Percentiles rank a stretch among this genome's conserved stretches.
Evolutionary conservation across 2,113 vertebrate species (phyloP).

Genomic region (Microtus pennsylvanicus): DNA sequence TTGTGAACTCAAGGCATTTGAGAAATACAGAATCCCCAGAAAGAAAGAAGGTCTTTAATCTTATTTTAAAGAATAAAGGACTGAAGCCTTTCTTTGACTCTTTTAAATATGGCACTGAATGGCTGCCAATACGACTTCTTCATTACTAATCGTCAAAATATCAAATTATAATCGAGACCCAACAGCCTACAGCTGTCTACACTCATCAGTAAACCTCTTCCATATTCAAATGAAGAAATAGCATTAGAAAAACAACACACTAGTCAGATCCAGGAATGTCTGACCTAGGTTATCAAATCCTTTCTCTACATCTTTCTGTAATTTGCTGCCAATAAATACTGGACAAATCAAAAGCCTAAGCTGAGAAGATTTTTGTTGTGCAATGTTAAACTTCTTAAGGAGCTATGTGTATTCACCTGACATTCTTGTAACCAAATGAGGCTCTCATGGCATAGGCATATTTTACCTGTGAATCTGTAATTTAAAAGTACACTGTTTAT

Average conservation of each 20-base stretch:
- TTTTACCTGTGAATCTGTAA: background rate
- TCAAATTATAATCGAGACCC: conserved; percentile 4
- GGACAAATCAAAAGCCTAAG: background rate
- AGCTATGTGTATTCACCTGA: background rate
- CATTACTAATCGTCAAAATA: conserved; percentile 4
- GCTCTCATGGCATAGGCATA: background rate
- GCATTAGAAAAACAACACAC: background rate
- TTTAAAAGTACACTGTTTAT: background rate
- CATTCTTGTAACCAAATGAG: background rate
- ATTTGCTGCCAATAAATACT: background rate
- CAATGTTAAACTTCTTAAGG: conserved; percentile 20
- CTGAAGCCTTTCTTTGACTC: conserved; percentile 6
- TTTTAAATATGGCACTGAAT: conserved; percentile 12
- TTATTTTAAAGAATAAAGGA: conserved; percentile 36
- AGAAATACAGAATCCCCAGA: conserved; percentile 46
- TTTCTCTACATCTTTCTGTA: background rate
- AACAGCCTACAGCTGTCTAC: background rate
- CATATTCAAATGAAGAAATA: background rate
- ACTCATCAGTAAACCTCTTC: background rate
- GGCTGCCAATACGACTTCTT: conserved; percentile 35
- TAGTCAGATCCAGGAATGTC: background rate
- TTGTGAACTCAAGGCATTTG: conserved; percentile 41
- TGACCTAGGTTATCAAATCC: background rate
- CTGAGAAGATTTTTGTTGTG: background rate
- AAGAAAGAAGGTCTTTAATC: background rate